Percentiles rank a stretch among this genome's conserved stretches.
Conservation (phyloP, 1,140 invertebrate genomes). For the Pseudachorutes palmiensis region DNA sequence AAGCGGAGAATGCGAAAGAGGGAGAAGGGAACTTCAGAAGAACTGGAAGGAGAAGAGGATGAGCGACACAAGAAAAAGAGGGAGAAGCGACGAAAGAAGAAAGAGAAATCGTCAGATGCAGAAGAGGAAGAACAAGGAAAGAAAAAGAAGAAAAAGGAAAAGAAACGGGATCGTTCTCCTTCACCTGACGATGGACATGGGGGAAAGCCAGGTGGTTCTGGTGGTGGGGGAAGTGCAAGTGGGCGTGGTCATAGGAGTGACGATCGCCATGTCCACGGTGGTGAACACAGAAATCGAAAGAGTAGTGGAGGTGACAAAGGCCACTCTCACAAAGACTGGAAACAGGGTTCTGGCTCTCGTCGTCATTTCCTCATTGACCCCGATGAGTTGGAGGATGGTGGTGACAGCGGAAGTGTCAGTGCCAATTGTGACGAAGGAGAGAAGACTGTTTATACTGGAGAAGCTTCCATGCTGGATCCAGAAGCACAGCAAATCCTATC, state of each 20-base stretch:
- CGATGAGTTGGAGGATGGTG: neutral
- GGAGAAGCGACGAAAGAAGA: constrained; percentile 2
- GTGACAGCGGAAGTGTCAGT: neutral
- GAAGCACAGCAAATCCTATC: neutral
- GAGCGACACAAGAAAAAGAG: constrained; percentile 9
- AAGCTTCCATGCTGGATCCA: neutral
- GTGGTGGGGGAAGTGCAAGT: constrained; percentile 14
- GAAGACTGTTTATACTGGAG: neutral
- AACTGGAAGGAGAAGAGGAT: neutral
- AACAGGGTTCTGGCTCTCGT: constrained; percentile 7
- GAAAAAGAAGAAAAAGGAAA: constrained; percentile 33
- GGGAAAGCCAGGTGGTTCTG: constrained; percentile 5
- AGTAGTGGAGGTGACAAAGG: constrained; percentile 11
- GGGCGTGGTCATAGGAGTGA: neutral
- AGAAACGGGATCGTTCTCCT: constrained; percentile 14
- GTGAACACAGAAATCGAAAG: neutral
- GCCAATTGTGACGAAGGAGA: no score
- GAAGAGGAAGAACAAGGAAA: constrained; percentile 19
- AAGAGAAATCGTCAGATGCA: neutral
- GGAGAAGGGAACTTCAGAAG: neutral
- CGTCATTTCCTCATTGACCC: neutral
- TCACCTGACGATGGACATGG: constrained; percentile 7
- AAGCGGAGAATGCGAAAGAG: constrained; percentile 4
- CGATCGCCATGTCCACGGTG: constrained; percentile 7
- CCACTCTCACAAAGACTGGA: neutral